Conservation (phyloP, 2,888 invertebrate species). For the Argyresthia albistria region DNA sequence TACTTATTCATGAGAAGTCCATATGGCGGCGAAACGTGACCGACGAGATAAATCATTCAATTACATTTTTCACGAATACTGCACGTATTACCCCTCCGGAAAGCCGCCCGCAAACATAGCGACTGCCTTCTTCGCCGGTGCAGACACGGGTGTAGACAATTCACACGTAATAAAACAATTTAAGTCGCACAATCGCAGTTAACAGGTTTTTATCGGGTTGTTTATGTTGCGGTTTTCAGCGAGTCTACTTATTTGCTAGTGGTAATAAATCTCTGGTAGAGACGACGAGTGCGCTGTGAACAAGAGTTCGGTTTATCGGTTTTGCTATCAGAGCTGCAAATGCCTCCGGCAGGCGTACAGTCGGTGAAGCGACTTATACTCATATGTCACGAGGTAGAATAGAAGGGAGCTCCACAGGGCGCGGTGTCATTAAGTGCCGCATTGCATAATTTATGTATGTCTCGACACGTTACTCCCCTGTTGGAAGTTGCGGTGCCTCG, state of each 20-base stretch:
- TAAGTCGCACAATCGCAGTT: conserved; percentile 2
- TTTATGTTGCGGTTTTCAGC: conserved; percentile 16
- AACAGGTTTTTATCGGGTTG: conserved; percentile 21
- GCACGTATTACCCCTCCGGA: conserved; percentile 5
- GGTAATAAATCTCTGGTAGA: conserved; percentile 21
- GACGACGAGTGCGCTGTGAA: conserved; percentile 5
- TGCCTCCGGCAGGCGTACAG: neutral
- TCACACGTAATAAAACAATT: conserved; percentile 12
- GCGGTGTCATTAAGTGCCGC: conserved; percentile 43
- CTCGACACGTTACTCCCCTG: conserved; percentile 52
- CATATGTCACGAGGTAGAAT: neutral
- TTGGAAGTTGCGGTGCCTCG: conserved; percentile 34
- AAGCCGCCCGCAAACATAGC: conserved; percentile 4
- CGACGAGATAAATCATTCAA: conserved; percentile 65
- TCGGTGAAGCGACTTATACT: conserved; percentile 4
- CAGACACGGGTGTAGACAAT: conserved; percentile 7
- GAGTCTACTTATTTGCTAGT: neutral
- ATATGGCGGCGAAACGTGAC: conserved; percentile 67
- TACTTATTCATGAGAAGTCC: conserved; percentile 70
- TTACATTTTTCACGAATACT: conserved; percentile 61
- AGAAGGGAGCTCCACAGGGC: neutral
- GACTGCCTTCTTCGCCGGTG: conserved; percentile 6
- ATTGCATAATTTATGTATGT: conserved; percentile 67
- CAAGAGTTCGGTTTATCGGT: conserved; percentile 3
- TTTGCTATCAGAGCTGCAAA: neutral